Evolutionary conservation across 2,113 vertebrate genomes (phyloP).

Genomic region (Australoheros scitulus): DNA sequence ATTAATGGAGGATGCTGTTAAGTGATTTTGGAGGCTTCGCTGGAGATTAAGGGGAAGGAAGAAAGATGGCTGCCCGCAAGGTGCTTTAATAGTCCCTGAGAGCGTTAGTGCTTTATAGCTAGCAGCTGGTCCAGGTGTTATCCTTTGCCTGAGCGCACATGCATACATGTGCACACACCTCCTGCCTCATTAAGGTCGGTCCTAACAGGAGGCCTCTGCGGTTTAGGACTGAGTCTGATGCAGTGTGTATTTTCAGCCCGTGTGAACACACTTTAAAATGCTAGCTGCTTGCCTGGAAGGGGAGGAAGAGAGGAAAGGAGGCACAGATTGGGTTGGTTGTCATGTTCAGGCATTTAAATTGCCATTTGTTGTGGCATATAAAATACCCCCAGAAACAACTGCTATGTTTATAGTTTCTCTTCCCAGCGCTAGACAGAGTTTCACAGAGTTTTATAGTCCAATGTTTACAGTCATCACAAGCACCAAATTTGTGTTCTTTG

Average conservation of each 20-base stretch:
- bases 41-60: slow-evolving; percentile 70
- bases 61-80: slow-evolving; percentile 63
- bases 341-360: slow-evolving; percentile 59
- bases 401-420: slow-evolving; percentile 61
- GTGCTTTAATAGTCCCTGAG: slow-evolving; percentile 72
- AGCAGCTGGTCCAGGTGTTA: slow-evolving; percentile 77
- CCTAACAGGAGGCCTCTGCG: slow-evolving; percentile 58
- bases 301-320: slow-evolving; percentile 27
- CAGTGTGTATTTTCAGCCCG: slow-evolving; percentile 52
- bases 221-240: slow-evolving; percentile 47
- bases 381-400: slow-evolving; percentile 63
- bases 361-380: slow-evolving; percentile 62
- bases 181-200: slow-evolving; percentile 68
- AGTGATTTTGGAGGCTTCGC: slow-evolving; percentile 68
- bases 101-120: slow-evolving; percentile 60
- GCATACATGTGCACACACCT: slow-evolving; percentile 46
- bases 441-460: slow-evolving; percentile 57
- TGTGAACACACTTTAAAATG: slow-evolving; percentile 56
- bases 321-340: slow-evolving; percentile 42
- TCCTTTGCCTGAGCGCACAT: slow-evolving; percentile 41
- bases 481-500: slow-evolving; percentile 61
- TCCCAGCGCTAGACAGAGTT: slow-evolving; percentile 41
- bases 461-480: slow-evolving; percentile 51
- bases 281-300: slow-evolving; percentile 41
- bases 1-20: slow-evolving; percentile 72